Evolutionary conservation across 2,888 invertebrate species (phyloP).

Genomic region (Phaonia tiefii): DNA sequence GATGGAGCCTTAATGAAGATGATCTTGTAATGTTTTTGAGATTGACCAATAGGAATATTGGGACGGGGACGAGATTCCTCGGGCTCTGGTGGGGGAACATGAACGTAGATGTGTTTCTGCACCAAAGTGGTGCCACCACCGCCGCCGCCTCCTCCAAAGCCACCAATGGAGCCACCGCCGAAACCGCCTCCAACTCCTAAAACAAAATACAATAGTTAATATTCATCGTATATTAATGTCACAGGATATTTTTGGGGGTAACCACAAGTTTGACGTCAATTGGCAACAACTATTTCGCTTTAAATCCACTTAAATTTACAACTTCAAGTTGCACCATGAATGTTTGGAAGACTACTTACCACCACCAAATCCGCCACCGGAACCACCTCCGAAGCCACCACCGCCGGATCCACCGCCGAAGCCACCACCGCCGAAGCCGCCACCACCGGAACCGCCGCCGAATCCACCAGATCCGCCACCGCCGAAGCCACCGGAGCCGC

Average conservation of each 20-base stretch:
- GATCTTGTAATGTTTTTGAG: constrained; percentile 95
- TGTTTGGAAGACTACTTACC: constrained; percentile 63
- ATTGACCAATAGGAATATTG: constrained; percentile 85
- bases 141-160: constrained; percentile 74
- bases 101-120: constrained; percentile 94
- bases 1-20: constrained; percentile 96
- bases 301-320: too few relatives aligned
- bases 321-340: too few relatives aligned
- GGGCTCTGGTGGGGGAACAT: constrained; percentile 94
- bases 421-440: constrained; percentile 69
- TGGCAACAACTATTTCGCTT: too few relatives aligned
- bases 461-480: constrained; percentile 65
- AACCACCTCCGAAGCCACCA: constrained; percentile 69
- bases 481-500: constrained; percentile 66
- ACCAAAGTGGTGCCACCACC: constrained; percentile 83
- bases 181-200: constrained; percentile 52
- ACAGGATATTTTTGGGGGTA: too few relatives aligned
- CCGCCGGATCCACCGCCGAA: constrained; percentile 70
- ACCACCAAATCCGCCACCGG: constrained; percentile 72
- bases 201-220: background rate
- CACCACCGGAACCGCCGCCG: constrained; percentile 56
- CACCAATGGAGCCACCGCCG: constrained; percentile 68
- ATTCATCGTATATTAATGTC: background rate
- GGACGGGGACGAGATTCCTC: constrained; percentile 84
- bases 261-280: too few relatives aligned